A percentile compares a stretch with the other conserved stretches of the same genome.
These are phyloP conservation scores for Drosophila saltans DNA, from an alignment of 1,140 invertebrate species.

Conservation along the genomic window DNA sequence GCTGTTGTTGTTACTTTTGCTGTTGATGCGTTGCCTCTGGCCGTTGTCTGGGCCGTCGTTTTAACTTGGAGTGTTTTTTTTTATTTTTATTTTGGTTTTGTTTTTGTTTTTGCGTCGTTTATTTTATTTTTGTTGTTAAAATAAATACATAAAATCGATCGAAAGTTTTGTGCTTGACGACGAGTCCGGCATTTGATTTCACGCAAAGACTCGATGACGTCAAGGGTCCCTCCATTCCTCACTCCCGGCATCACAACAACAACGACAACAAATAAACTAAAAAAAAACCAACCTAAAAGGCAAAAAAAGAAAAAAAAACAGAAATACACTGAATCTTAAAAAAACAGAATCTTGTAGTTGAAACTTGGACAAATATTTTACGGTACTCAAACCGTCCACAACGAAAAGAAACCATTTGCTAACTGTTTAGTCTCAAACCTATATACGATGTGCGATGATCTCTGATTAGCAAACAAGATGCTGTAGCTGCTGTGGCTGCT, in stretches of 20 bases:
- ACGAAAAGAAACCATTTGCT: constrained; percentile 46
- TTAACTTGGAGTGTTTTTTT: constrained; percentile 12
- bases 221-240: constrained; percentile 23
- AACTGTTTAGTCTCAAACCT: constrained; percentile 42
- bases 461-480: constrained; percentile 31
- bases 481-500: constrained; percentile 16
- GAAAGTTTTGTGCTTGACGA: constrained; percentile 37
- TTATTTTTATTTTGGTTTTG: constrained; percentile 4
- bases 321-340: constrained; percentile 3
- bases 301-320: neutral
- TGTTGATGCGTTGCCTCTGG: constrained; percentile 58
- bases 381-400: constrained; percentile 60
- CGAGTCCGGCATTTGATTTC: constrained; percentile 73
- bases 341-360: constrained; percentile 60
- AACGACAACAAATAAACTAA: constrained; percentile 4
- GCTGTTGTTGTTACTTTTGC: neutral
- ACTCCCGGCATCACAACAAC: neutral
- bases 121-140: constrained; percentile 32
- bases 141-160: constrained; percentile 29
- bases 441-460: neutral
- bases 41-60: constrained; percentile 14
- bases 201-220: constrained; percentile 74
- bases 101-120: constrained; percentile 19
- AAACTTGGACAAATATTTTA: constrained; percentile 77
- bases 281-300: neutral